phyloP scores from a whole-genome alignment of 2,113 vertebrate species.

The Psephotus haematonotus region DNA sequence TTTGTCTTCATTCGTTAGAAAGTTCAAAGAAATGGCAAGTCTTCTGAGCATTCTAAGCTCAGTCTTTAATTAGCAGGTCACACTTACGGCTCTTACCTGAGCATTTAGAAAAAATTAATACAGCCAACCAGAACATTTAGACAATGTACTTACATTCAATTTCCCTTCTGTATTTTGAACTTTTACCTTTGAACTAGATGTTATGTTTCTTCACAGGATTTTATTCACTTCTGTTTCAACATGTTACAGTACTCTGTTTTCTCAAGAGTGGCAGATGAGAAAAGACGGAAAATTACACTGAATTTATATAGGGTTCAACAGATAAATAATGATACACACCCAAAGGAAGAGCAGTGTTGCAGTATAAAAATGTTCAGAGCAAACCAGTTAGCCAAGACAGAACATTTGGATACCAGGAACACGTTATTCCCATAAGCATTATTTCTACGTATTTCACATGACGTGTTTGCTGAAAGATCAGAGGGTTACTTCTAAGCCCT shows the following conservation, averaged over 20 bases:
- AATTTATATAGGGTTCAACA: not conserved
- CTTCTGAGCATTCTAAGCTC: not conserved
- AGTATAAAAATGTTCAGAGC: not conserved
- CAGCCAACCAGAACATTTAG: not conserved
- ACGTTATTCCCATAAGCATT: not conserved
- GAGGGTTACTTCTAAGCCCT: not conserved
- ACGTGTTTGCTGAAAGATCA: not conserved
- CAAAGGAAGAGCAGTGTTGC: not conserved
- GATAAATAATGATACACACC: not conserved
- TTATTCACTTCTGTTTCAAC: not conserved
- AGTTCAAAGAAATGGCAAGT: not conserved
- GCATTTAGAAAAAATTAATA: not conserved
- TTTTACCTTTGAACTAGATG: not conserved
- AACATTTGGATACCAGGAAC: not conserved
- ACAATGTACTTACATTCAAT: not conserved
- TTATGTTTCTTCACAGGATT: not conserved
- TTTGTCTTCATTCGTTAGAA: not conserved
- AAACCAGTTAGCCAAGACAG: not conserved
- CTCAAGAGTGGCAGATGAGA: not conserved
- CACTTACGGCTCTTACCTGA: not conserved
- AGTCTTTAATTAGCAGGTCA: not conserved
- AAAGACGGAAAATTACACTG: not conserved
- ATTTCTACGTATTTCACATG: not conserved
- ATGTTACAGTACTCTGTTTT: not conserved
- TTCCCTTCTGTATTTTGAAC: not conserved